Percentiles rank a stretch among this genome's conserved stretches.
These are phyloP conservation scores for Dreissena polymorpha DNA, from an alignment of 1,140 invertebrate species.

Conservation along the genomic window DNA sequence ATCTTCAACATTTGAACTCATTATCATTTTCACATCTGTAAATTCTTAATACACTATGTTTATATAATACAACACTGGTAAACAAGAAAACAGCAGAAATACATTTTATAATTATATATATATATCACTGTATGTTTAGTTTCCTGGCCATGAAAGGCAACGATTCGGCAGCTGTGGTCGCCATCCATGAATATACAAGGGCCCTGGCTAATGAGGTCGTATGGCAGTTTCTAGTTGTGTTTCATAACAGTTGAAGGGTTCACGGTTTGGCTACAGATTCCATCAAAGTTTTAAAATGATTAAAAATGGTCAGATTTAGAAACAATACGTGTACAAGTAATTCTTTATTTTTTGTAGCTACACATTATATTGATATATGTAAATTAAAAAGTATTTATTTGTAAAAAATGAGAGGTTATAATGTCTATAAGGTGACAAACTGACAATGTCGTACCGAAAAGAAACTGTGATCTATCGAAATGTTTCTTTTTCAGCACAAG, in stretches of 20 bases:
- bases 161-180: background rate
- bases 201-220: background rate
- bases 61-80: background rate
- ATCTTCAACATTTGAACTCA: background rate
- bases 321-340: background rate
- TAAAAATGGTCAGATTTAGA: background rate
- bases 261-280: too few relatives aligned
- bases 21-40: background rate
- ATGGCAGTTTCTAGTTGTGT: too few relatives aligned
- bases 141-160: background rate
- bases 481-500: too few relatives aligned
- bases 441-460: too few relatives aligned
- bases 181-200: background rate
- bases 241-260: too few relatives aligned
- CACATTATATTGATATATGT: too few relatives aligned
- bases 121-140: background rate
- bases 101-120: background rate
- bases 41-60: background rate
- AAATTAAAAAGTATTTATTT: too few relatives aligned
- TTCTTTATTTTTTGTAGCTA: background rate
- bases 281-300: background rate
- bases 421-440: too few relatives aligned
- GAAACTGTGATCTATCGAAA: too few relatives aligned
- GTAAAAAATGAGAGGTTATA: too few relatives aligned
- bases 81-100: background rate